Evolutionary conservation across 1,140 invertebrate genomes (phyloP).

Genomic region (Anthonomus grandis): DNA sequence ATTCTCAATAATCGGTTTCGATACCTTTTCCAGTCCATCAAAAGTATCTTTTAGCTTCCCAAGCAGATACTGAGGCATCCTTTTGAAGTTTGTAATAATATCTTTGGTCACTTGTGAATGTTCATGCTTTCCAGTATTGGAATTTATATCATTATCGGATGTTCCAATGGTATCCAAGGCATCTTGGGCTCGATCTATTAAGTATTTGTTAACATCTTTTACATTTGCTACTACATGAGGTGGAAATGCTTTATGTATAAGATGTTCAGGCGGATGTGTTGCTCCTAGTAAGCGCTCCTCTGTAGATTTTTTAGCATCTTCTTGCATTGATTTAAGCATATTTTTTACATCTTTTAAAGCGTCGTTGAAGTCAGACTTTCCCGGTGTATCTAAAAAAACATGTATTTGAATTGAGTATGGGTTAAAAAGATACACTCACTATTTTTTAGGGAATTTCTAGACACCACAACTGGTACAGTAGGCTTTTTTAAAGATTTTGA

Average conservation of each 20-base stretch:
- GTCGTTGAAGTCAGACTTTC: slow-evolving; percentile 8
- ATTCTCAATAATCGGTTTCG: background rate
- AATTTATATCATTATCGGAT: background rate
- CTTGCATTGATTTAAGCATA: slow-evolving; percentile 20
- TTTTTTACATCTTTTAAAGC: slow-evolving; percentile 18
- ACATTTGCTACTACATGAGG: slow-evolving; percentile 11
- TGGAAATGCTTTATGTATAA: background rate
- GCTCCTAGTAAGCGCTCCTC: slow-evolving; percentile 5
- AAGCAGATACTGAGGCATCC: slow-evolving; percentile 17
- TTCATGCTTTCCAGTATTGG: background rate
- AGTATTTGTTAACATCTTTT: slow-evolving; percentile 18
- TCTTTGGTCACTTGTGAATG: slow-evolving; percentile 15
- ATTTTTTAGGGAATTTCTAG: background rate
- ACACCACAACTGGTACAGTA: too few species aligned
- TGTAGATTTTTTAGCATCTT: slow-evolving; percentile 13
- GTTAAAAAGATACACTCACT: background rate
- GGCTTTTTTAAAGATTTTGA: too few species aligned
- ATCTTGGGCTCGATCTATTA: slow-evolving; percentile 18
- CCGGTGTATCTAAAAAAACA: background rate
- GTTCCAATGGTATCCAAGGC: slow-evolving; percentile 9
- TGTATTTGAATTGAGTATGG: background rate
- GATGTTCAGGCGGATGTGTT: background rate
- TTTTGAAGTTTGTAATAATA: slow-evolving; percentile 13
- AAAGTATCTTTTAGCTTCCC: slow-evolving; percentile 6
- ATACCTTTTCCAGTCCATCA: background rate